Conservation (phyloP, 2,888 invertebrate genomes). For the Chaetoderma sp. region DNA sequence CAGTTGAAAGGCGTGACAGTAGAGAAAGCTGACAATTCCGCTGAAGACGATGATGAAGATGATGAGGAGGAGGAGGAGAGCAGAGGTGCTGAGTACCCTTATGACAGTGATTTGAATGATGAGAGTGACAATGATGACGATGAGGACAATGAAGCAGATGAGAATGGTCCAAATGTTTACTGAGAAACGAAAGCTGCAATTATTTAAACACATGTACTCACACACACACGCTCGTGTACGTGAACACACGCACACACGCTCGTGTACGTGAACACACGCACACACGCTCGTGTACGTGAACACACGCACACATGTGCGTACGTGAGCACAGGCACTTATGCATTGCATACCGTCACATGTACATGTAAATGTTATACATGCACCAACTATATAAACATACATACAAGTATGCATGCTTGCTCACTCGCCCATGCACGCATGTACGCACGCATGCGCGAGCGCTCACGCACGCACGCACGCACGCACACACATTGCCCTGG, state of each 20-base stretch:
- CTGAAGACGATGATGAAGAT: conserved; percentile 11
- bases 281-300: neutral
- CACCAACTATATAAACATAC: no score
- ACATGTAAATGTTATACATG: no score
- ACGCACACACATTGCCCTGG: no score
- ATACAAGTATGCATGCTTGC: no score
- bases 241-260: conserved; percentile 19
- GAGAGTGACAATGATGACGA: conserved; percentile 27
- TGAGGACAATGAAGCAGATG: conserved; percentile 43
- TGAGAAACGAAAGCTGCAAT: neutral
- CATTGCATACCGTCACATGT: no score
- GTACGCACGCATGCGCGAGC: no score
- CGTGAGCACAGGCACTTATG: no score
- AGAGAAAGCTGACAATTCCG: neutral
- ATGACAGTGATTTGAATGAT: neutral
- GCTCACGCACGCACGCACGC: no score
- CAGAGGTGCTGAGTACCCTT: neutral
- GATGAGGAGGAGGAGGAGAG: no score
- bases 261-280: conserved; percentile 16
- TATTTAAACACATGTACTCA: conserved; percentile 16
- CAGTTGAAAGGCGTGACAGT: neutral
- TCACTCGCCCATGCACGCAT: no score
- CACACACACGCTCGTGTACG: conserved; percentile 16
- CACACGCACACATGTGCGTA: neutral
- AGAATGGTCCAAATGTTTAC: neutral